Percentiles rank a stretch among this genome's conserved stretches.
phyloP scores from a whole-genome alignment of 2,797 vertebrate species.

The Thunnus albacares region DNA sequence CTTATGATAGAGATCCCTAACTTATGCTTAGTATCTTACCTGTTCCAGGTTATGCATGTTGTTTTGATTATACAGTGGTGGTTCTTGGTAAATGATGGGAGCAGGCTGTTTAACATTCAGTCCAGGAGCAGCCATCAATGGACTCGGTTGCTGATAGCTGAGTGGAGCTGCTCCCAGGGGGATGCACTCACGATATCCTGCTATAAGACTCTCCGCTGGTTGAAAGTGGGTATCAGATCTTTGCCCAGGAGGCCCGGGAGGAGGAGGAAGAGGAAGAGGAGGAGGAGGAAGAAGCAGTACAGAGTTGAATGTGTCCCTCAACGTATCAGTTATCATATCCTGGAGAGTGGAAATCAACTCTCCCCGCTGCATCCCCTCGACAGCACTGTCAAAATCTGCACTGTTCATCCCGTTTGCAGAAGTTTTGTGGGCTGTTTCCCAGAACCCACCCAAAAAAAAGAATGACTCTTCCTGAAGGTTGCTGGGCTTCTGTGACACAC shows the following conservation, averaged over 20 bases:
- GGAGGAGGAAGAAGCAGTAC: neutral
- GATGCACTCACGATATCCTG: neutral
- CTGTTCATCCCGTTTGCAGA: neutral
- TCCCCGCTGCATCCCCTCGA: neutral
- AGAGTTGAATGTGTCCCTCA: neutral
- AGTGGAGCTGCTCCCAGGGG: neutral
- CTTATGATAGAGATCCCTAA: neutral
- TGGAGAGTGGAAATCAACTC: neutral
- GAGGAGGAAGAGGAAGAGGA: too few relatives aligned
- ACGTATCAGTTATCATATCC: fast-evolving
- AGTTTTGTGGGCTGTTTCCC: neutral
- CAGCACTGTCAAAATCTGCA: neutral
- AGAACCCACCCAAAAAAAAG: neutral
- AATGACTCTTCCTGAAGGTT: neutral
- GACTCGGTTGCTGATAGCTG: neutral
- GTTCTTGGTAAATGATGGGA: neutral
- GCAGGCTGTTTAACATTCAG: neutral
- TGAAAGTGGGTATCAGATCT: neutral
- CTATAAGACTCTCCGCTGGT: neutral
- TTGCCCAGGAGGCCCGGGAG: neutral
- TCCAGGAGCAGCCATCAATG: too few relatives aligned
- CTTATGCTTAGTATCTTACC: neutral
- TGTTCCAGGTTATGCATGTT: neutral
- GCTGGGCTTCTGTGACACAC: slow-evolving; percentile 1
- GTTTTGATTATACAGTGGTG: neutral